A percentile compares a stretch with the other conserved stretches of the same genome.
phyloP scores from a whole-genome alignment of 2,113 vertebrate genomes.

The Poicephalus gulielmi region DNA sequence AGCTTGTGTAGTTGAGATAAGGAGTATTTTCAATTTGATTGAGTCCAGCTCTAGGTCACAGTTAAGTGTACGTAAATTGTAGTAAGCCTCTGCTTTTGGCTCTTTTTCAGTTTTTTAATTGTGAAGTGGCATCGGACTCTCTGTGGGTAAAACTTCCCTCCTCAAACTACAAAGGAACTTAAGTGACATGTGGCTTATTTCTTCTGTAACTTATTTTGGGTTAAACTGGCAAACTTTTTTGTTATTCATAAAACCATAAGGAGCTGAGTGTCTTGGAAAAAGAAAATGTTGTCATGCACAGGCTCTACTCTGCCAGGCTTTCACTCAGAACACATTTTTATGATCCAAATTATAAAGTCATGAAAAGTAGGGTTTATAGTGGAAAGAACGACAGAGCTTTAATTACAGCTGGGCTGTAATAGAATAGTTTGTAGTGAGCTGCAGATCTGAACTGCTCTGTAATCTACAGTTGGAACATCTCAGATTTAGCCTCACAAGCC shows the following conservation, averaged over 20 bases:
- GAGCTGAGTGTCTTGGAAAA: slow-evolving; percentile 8
- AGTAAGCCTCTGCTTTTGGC: not conserved
- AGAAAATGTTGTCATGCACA: not conserved
- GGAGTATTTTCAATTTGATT: not conserved
- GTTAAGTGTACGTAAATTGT: not conserved
- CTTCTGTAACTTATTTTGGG: not conserved
- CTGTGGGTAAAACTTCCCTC: not conserved
- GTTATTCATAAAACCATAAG: not conserved
- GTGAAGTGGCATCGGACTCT: not conserved
- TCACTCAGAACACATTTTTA: slow-evolving; percentile 36
- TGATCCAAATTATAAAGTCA: slow-evolving; percentile 26
- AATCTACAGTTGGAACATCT: not conserved
- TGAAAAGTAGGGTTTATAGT: slow-evolving; percentile 41
- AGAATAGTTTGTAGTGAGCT: not conserved
- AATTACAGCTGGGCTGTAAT: slow-evolving; percentile 9
- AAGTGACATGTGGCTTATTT: not conserved
- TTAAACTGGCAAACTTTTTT: slow-evolving; percentile 1
- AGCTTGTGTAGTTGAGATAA: not conserved
- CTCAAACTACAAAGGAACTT: not conserved
- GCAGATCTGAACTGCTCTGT: not conserved
- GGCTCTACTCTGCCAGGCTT: not conserved
- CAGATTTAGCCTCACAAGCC: not conserved
- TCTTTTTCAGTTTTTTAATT: not conserved
- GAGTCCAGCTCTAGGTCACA: not conserved
- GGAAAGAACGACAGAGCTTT: slow-evolving; percentile 21